Evolutionary conservation across 1,140 invertebrate genomes (phyloP), one percentile per base, ranked within the genome.

Genomic region (Maconellicoccus hirsutus): DNA sequence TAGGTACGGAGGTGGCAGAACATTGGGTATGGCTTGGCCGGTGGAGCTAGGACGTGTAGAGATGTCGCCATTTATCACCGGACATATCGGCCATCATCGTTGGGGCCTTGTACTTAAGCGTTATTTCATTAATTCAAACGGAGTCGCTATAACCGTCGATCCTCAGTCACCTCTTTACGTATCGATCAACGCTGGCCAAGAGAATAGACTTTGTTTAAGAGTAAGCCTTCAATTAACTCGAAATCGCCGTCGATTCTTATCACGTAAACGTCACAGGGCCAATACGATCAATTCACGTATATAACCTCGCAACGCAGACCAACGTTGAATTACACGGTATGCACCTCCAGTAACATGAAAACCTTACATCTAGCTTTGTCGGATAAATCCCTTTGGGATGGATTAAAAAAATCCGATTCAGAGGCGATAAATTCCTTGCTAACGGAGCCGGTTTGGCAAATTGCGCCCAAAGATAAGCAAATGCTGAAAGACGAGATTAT

Each of bases 1-100:
- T 23, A 92, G 90, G 90, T 92, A 90, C 74, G 91, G 91, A 0
- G 91, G 89, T 0, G 92, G 91, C 0, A 87, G 92, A 72, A 87
- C 88, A 1, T 80, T 84, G 22, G 86, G 86, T 70, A 84, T 89
- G 75, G 85, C 87, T 0, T 94, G 92, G 87, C 92, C 91, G 0
- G 78, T 94, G 0, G 87, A 91, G 75, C 83, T 84, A 25, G 87
- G 86, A 0, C 81, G 82, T 22, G 84, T 93, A 10, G 85, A 88
- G 10, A 85, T 87, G 74, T 85, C 86, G 0, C 88, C 92, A 0
- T 94, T 94, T 75, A 83, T 93, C 16, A 94, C 91, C 3, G 91
- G 91, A 0, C 87, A 90, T 74, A 83, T 86, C n/a, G 76, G 75
- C 0, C 83, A 86, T 25, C 83, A 87, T 75, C 85, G 91, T 74